Evolutionary conservation across 2,113 vertebrate genomes (phyloP).

Genomic region (Thunnus maccoyii): DNA sequence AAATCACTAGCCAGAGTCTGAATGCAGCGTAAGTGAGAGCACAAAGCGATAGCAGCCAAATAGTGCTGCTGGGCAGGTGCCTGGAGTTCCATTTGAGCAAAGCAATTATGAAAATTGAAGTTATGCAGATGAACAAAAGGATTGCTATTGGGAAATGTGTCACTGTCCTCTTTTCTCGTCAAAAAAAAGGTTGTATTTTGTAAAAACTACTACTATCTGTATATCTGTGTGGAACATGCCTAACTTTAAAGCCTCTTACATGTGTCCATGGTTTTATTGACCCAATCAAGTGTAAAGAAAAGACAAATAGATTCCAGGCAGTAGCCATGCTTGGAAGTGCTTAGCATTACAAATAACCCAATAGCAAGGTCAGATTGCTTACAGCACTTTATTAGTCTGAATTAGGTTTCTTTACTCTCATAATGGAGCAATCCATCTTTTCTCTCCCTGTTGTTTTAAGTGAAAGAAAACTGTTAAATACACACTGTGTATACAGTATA

Average conservation of each 20-base stretch:
- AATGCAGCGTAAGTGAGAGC: conserved; percentile 58
- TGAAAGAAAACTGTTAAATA: conserved; percentile 38
- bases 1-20: conserved; percentile 68
- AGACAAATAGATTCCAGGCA: conserved; percentile 14
- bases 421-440: conserved; percentile 47
- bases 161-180: conserved; percentile 52
- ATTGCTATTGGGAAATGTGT: conserved; percentile 70
- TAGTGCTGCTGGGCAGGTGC: conserved; percentile 77
- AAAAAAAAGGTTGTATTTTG: conserved; percentile 40
- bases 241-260: not conserved
- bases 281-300: conserved; percentile 27
- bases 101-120: conserved; percentile 80
- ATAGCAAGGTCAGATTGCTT: conserved; percentile 60
- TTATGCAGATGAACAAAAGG: conserved; percentile 78
- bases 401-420: conserved; percentile 51
- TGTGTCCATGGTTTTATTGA: conserved; percentile 22
- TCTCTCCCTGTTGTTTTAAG: conserved; percentile 23
- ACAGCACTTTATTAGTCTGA: conserved; percentile 52
- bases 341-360: conserved; percentile 27
- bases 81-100: conserved; percentile 75
- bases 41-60: conserved; percentile 56
- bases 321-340: conserved; percentile 20
- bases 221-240: not conserved
- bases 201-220: conserved; percentile 5
- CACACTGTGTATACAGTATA: not conserved